Evolutionary conservation across 2,113 vertebrate species (phyloP).

Genomic region (Calyptomena viridis): DNA sequence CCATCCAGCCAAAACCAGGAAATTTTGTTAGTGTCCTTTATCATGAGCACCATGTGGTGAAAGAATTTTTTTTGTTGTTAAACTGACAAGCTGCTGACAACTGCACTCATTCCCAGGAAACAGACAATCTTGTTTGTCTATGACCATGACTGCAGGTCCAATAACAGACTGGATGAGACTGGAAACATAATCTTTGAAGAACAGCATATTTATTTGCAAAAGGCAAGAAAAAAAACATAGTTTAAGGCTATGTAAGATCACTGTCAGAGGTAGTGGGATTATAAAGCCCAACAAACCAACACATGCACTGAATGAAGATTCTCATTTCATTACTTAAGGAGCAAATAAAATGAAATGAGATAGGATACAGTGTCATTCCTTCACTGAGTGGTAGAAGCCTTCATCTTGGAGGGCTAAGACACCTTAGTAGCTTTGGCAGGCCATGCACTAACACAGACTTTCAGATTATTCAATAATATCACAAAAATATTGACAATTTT

Average conservation of each 20-base stretch:
- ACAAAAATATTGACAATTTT: background rate
- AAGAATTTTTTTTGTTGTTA: background rate
- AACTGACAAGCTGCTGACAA: background rate
- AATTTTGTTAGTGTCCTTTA: background rate
- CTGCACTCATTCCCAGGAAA: background rate
- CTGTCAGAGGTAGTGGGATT: background rate
- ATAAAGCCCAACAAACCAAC: background rate
- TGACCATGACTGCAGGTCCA: fast-evolving
- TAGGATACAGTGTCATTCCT: background rate
- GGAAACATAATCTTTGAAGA: background rate
- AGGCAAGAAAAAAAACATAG: background rate
- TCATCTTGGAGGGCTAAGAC: background rate
- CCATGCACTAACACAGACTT: background rate
- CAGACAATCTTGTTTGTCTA: background rate
- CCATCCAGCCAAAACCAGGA: background rate
- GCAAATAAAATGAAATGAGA: background rate
- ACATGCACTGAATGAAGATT: background rate
- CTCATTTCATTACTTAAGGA: background rate
- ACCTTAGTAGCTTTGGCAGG: background rate
- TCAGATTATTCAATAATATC: background rate
- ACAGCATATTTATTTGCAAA: background rate
- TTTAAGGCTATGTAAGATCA: background rate
- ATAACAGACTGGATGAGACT: background rate
- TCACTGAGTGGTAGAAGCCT: background rate
- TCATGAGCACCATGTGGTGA: background rate